A percentile compares a stretch with the other conserved stretches of the same genome.
phyloP scores from a whole-genome alignment of 2,113 vertebrate genomes.

The Nesogale talazaci region DNA sequence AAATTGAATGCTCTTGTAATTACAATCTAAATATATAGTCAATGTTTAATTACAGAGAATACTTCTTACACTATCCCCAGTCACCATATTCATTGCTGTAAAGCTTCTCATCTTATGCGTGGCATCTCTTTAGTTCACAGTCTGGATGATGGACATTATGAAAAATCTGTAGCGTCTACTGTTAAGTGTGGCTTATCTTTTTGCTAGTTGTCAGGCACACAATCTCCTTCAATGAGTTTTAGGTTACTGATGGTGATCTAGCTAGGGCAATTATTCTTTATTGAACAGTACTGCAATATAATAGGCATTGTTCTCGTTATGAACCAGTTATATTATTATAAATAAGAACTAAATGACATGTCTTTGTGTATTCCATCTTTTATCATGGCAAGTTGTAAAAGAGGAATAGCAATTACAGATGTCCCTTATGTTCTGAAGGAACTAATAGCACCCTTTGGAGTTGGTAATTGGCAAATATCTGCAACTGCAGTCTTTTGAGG shows the following conservation, averaged over 20 bases:
- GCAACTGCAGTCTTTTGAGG: slow-evolving; percentile 88
- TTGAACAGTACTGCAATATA: slow-evolving; percentile 53
- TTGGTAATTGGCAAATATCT: slow-evolving; percentile 92
- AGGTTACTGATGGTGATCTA: slow-evolving; percentile 69
- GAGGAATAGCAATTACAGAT: slow-evolving; percentile 84
- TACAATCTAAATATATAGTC: not conserved
- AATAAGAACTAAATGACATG: slow-evolving; percentile 57
- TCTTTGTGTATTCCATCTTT: slow-evolving; percentile 29
- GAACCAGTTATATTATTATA: slow-evolving; percentile 74
- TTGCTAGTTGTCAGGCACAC: not conserved
- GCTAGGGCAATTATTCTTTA: slow-evolving; percentile 74
- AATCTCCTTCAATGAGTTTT: slow-evolving; percentile 75
- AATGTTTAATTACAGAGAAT: slow-evolving; percentile 31
- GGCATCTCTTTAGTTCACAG: slow-evolving; percentile 53
- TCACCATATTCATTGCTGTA: not conserved
- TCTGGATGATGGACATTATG: slow-evolving; percentile 6
- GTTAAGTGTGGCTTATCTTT: slow-evolving; percentile 49
- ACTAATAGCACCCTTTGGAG: slow-evolving; percentile 90
- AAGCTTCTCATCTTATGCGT: slow-evolving; percentile 4
- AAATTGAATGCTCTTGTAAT: not conserved
- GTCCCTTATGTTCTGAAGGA: slow-evolving; percentile 86
- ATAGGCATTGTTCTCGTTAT: slow-evolving; percentile 75
- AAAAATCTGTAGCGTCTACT: slow-evolving; percentile 7
- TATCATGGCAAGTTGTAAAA: slow-evolving; percentile 74
- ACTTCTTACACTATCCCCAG: not conserved